Conservation (phyloP, 2,797 vertebrate species). For the Danio jaintianensis region DNA sequence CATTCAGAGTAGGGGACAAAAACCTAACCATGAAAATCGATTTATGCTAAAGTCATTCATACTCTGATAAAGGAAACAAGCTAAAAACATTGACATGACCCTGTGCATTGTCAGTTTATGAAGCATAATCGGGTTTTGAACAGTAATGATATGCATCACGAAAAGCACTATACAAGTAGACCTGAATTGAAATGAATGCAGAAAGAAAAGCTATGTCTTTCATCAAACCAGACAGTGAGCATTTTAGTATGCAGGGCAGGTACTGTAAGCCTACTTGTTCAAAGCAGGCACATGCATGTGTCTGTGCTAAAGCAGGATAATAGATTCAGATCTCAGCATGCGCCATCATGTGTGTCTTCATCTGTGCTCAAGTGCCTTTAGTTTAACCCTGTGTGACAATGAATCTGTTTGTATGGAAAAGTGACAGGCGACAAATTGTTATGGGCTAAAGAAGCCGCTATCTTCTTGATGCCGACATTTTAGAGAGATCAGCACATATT, state of each 20-base stretch:
- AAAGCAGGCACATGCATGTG: slow-evolving; percentile 40
- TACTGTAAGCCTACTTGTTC: slow-evolving; percentile 35
- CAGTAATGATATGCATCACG: too few species aligned
- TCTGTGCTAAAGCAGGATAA: slow-evolving; percentile 39
- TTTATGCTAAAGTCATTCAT: too few species aligned
- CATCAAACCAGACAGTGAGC: slow-evolving; percentile 28
- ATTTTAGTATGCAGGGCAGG: slow-evolving; percentile 61
- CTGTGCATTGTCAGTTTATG: too few species aligned
- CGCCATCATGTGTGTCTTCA: slow-evolving; percentile 34
- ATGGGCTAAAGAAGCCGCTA: slow-evolving; percentile 45
- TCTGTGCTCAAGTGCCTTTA: slow-evolving; percentile 42
- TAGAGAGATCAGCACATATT: slow-evolving; percentile 40
- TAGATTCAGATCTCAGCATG: not conserved
- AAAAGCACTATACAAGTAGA: too few species aligned
- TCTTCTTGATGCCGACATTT: slow-evolving; percentile 42
- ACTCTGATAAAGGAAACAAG: too few species aligned
- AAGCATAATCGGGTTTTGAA: too few species aligned
- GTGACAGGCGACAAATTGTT: slow-evolving; percentile 46
- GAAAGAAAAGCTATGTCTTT: slow-evolving; percentile 50
- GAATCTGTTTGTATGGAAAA: slow-evolving; percentile 45
- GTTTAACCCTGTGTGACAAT: slow-evolving; percentile 44
- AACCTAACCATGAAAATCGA: too few species aligned
- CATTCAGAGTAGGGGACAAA: too few species aligned
- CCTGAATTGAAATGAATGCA: not conserved
- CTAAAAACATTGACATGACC: too few species aligned